A percentile compares a stretch with the other conserved stretches of the same genome.
Conservation (phyloP, 2,888 invertebrate species). For the Pecten maximus region DNA sequence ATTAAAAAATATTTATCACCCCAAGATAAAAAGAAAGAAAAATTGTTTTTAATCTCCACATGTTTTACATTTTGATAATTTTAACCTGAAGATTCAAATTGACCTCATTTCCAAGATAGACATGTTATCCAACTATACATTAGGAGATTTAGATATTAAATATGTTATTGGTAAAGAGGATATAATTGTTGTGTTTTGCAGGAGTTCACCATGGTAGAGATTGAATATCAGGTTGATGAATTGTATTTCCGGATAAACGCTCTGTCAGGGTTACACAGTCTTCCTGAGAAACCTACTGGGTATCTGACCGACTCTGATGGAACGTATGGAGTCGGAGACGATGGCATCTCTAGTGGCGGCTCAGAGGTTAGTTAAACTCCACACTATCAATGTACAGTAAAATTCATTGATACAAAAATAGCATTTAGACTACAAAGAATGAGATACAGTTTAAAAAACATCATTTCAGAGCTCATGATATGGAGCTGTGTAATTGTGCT, state of each 20-base stretch:
- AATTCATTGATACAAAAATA: too few species aligned
- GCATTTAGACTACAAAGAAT: too few species aligned
- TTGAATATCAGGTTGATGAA: slow-evolving; percentile 82
- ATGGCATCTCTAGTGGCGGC: slow-evolving; percentile 77
- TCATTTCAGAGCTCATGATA: too few species aligned
- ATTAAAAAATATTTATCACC: too few species aligned
- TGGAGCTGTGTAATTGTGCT: too few species aligned
- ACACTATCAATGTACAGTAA: not conserved
- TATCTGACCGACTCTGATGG: slow-evolving; percentile 81
- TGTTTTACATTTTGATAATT: too few species aligned
- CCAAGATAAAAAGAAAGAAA: too few species aligned
- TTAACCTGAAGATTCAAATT: not conserved
- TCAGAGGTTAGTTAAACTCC: slow-evolving; percentile 70
- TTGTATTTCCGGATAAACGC: slow-evolving; percentile 81
- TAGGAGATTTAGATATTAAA: too few species aligned
- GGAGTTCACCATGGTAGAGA: slow-evolving; percentile 82
- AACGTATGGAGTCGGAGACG: slow-evolving; percentile 77
- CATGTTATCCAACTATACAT: not conserved
- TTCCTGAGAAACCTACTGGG: slow-evolving; percentile 79
- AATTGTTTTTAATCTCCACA: too few species aligned
- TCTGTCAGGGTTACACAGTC: slow-evolving; percentile 76
- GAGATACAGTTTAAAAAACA: too few species aligned
- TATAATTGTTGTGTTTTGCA: slow-evolving; percentile 50
- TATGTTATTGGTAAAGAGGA: not conserved
- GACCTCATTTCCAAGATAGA: not conserved